Conservation (phyloP, 2,888 invertebrate genomes). For the Omphaloscelis lunosa region DNA sequence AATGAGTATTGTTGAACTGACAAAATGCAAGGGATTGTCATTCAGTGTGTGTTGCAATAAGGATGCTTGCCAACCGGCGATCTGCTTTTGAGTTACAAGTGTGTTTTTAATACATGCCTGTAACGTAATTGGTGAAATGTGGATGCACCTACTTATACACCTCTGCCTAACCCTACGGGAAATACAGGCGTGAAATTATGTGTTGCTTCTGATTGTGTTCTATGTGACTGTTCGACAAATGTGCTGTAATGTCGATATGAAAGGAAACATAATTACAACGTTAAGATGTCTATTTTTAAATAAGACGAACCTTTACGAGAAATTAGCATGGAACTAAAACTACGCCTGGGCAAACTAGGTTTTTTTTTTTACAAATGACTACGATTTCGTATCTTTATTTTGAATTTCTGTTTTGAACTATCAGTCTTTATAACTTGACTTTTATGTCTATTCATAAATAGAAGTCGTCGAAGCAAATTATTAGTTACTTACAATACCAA, state of each 20-base stretch:
- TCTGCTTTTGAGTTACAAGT: not conserved
- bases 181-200: no score
- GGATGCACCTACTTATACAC: not conserved
- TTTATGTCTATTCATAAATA: not conserved
- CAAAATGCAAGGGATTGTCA: not conserved
- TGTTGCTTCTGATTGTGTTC: not conserved
- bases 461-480: not conserved
- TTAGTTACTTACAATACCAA: not conserved
- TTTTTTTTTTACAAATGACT: not conserved
- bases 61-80: not conserved
- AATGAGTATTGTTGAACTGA: not conserved
- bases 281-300: not conserved
- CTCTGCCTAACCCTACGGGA: no score
- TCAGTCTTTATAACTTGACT: not conserved
- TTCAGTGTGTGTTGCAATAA: not conserved
- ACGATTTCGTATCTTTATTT: not conserved
- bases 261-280: no score
- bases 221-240: not conserved
- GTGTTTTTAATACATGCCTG: not conserved
- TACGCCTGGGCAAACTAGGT: not conserved
- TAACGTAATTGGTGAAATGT: not conserved
- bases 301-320: not conserved
- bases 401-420: not conserved
- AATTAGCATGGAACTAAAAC: not conserved
- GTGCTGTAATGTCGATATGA: not conserved